phyloP scores from a whole-genome alignment of 2,888 invertebrate genomes.

The Morpho achilles region DNA sequence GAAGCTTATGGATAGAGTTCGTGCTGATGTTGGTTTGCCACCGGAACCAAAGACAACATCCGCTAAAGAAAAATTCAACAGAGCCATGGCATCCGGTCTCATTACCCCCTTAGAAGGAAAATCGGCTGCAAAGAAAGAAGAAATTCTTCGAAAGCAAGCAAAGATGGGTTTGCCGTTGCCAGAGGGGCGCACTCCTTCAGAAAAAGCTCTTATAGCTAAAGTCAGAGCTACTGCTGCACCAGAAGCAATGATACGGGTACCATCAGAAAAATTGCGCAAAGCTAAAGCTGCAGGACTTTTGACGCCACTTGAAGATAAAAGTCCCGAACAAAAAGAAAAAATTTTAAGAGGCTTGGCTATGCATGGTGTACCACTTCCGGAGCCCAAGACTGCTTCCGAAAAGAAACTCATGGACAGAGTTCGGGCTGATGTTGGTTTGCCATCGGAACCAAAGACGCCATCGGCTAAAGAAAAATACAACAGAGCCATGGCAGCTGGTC shows the following conservation, averaged over 20 bases:
- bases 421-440: conserved; percentile 29
- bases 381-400: conserved; percentile 31
- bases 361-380: conserved; percentile 31
- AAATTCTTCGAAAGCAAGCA: conserved; percentile 21
- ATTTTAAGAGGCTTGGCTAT: conserved; percentile 29
- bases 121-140: conserved; percentile 31
- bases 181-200: conserved; percentile 38
- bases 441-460: conserved; percentile 32
- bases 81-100: conserved; percentile 27
- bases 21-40: conserved; percentile 30
- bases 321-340: conserved; percentile 33
- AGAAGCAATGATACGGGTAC: neutral
- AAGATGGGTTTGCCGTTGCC: conserved; percentile 34
- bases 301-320: conserved; percentile 24
- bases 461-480: conserved; percentile 34
- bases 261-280: conserved; percentile 28
- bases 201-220: conserved; percentile 35
- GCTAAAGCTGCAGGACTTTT: conserved; percentile 27
- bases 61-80: conserved; percentile 32
- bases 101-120: conserved; percentile 41
- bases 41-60: conserved; percentile 33
- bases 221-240: conserved; percentile 17
- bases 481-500: conserved; percentile 36
- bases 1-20: conserved; percentile 28
- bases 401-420: conserved; percentile 29